Evolutionary conservation across 2,888 invertebrate species (phyloP).

Genomic region (Plagodis pulveraria): DNA sequence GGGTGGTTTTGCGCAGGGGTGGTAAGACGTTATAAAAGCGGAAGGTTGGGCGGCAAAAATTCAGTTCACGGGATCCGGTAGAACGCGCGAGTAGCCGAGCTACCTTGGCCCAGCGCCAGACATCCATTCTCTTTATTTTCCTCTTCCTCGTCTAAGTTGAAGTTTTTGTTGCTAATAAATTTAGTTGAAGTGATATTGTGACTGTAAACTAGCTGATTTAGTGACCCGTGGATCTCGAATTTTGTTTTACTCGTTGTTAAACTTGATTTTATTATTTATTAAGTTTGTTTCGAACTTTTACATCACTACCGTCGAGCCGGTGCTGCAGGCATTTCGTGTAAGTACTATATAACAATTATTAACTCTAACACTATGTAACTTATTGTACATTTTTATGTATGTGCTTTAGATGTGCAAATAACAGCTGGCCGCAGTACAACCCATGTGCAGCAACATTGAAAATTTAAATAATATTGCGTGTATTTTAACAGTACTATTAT

Average conservation of each 20-base stretch:
- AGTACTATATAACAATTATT: too few relatives aligned
- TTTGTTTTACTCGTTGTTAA: background rate
- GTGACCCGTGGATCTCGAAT: background rate
- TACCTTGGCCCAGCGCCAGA: conserved; percentile 2
- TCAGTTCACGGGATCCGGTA: conserved; percentile 12
- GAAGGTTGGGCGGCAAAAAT: background rate
- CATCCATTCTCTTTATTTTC: conserved; percentile 5
- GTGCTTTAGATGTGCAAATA: too few relatives aligned
- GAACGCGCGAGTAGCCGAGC: background rate
- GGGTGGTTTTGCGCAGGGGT: conserved; percentile 3
- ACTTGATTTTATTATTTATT: background rate
- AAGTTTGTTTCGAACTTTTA: background rate
- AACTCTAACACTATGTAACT: too few relatives aligned
- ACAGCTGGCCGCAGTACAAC: too few relatives aligned
- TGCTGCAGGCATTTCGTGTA: too few relatives aligned
- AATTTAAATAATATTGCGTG: too few relatives aligned
- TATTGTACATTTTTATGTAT: too few relatives aligned
- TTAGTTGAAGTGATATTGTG: background rate
- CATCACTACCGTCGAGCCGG: background rate
- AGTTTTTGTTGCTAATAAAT: conserved; percentile 9
- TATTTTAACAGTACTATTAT: too few relatives aligned
- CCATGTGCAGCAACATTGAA: too few relatives aligned
- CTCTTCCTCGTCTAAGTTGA: conserved; percentile 7
- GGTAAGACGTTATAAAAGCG: conserved; percentile 10
- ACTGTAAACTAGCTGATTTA: background rate